phyloP scores from a whole-genome alignment of 2,113 vertebrate genomes.

The Fregetta grallaria region DNA sequence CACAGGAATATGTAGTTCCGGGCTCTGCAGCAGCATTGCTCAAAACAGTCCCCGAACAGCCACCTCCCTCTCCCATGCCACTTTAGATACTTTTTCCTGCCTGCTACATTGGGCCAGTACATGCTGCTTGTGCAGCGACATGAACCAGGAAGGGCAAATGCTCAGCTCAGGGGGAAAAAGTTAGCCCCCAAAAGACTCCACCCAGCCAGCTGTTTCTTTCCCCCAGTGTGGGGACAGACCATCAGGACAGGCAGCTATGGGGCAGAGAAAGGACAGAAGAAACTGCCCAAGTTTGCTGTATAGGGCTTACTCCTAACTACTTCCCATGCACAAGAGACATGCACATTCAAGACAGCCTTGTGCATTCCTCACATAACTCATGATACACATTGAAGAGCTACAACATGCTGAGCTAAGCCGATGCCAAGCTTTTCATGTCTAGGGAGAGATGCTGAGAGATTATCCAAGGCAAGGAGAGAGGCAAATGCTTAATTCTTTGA shows the following conservation, averaged over 20 bases:
- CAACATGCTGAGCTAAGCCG: neutral
- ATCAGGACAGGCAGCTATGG: neutral
- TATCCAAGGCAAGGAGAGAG: neutral
- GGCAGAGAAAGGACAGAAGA: neutral
- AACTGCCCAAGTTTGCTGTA: neutral
- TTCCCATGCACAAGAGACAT: neutral
- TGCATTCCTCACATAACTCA: neutral
- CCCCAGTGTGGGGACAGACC: neutral
- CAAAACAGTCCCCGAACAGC: neutral
- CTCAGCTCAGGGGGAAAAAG: neutral
- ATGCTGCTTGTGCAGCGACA: neutral
- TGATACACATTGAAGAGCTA: neutral
- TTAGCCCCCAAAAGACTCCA: neutral
- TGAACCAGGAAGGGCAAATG: neutral
- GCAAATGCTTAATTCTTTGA: neutral
- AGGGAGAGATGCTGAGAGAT: neutral
- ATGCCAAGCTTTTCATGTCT: neutral
- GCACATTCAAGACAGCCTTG: neutral
- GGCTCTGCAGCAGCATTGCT: neutral
- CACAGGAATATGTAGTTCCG: neutral
- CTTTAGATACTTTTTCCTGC: neutral
- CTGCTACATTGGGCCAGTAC: neutral
- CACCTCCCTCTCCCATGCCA: neutral
- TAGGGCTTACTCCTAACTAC: neutral
- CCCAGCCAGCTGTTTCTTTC: neutral